phyloP scores from a whole-genome alignment of 2,113 vertebrate genomes.

The Neotoma lepida region DNA sequence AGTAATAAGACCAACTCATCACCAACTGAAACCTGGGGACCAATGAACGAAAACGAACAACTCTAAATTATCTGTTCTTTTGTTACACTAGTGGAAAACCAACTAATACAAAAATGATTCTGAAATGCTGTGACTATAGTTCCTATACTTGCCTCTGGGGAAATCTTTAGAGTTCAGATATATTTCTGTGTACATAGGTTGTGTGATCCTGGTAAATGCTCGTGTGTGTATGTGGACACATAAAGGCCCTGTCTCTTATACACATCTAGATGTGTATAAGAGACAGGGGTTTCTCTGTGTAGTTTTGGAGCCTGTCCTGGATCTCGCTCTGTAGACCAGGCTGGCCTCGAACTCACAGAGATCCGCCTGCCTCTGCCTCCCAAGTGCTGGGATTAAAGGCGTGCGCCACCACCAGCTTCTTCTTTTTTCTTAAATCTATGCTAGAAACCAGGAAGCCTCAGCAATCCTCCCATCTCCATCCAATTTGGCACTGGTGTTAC shows the following conservation, averaged over 20 bases:
- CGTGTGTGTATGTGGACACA: neutral
- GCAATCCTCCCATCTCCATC: no score
- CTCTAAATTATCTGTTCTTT: neutral
- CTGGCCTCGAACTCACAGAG: no score
- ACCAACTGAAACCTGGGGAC: neutral
- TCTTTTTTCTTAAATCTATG: neutral
- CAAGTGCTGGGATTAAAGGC: no score
- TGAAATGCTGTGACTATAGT: neutral
- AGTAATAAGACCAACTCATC: neutral
- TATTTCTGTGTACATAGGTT: neutral
- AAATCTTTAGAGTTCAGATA: neutral
- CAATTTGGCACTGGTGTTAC: neutral
- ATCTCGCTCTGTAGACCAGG: no score
- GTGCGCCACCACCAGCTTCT: no score
- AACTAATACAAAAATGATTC: slow-evolving; percentile 3
- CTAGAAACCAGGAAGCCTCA: neutral
- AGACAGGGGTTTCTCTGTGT: no score
- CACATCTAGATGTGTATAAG: no score
- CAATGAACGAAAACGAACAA: neutral
- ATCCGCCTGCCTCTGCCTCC: no score
- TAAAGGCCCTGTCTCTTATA: no score
- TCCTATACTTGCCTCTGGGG: neutral
- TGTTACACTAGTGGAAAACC: neutral
- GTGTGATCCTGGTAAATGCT: neutral
- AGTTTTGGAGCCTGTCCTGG: no score